Base-by-base conservation (phyloP, 1,140 invertebrate species). In the Cepaea nemoralis region DNA sequence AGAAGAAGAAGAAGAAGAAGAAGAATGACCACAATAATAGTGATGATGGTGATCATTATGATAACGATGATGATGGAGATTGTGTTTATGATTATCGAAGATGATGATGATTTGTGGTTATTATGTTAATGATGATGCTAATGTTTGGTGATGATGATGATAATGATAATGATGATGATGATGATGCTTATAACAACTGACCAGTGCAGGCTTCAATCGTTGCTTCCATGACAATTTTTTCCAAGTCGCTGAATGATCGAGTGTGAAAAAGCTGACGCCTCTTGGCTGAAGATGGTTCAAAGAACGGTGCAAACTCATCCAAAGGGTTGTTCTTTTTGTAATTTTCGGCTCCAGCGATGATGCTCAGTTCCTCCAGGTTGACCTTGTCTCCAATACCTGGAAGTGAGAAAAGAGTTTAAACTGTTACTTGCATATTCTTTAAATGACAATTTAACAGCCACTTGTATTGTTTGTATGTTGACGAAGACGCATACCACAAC, bases 201-300 rank as follows among this genome's bases (percentile, higher is more conserved):
- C 86, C 82, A 78, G 82, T 80, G 39, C 87, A 88, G 22, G 85
- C 73, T 33, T 86, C 81, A 6, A 85, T 67, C 0, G 83, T 77
- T 2, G 83, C 50, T 50, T 86, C 85, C 6, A 76, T 67, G 22
- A 88, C 71, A 16, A 87, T 55, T 39, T 6, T 40, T 12, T 85
- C 73, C n/a, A 88, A 73, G 14, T 87, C 66, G 22, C 69, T 67
- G 71, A 87, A 86, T 0, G 76, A 48, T 0, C 83, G 59, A 12
- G 86, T 48, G 3, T 31, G 66, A 73, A 84, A 85, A 42, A 82
- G 22, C 40, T 75, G 59, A n/a, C 80, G 39, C 0, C 55, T 40
- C 55, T 10, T 39, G 10, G 0, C 1, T 12, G 59, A 63, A 12
- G 8, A 39, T 10, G 27, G 8, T 3, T 39, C 42, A 24, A 66